These are phyloP conservation scores for Cololabis saira DNA, from an alignment of 2,113 vertebrate genomes.

Conservation along the genomic window DNA sequence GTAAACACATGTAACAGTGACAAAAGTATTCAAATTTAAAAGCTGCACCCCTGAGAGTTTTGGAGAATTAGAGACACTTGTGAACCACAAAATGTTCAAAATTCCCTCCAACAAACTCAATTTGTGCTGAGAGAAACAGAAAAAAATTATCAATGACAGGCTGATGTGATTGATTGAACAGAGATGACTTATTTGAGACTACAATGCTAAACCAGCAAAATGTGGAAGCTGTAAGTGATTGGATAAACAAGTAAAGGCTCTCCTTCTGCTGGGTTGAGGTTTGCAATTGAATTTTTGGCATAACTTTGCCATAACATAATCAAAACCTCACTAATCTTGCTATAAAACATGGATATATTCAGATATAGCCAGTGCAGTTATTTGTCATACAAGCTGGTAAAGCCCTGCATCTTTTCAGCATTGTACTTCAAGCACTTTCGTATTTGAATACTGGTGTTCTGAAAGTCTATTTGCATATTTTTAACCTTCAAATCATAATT, in stretches of 20 bases:
- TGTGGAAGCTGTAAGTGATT: constrained; percentile 43
- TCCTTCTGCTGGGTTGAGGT: constrained; percentile 17
- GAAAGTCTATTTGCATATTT: constrained; percentile 8
- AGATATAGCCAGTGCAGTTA: no score
- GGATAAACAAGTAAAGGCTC: constrained; percentile 21
- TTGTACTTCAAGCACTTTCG: neutral
- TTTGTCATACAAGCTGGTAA: no score
- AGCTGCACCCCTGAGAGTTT: neutral
- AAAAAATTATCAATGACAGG: constrained; percentile 53
- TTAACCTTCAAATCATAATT: constrained; percentile 4
- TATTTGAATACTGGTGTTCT: constrained; percentile 4
- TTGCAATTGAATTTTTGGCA: constrained; percentile 24
- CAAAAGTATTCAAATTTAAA: neutral
- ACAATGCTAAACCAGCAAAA: constrained; percentile 57
- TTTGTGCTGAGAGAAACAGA: constrained; percentile 5
- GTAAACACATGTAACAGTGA: neutral
- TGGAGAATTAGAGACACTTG: neutral
- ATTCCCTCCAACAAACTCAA: constrained; percentile 3
- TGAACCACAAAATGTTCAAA: constrained; percentile 17
- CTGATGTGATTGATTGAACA: constrained; percentile 54
- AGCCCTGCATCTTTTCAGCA: neutral
- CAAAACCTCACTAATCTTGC: no score
- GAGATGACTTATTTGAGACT: constrained; percentile 47
- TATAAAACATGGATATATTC: no score
- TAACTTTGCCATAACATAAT: no score